Conservation (phyloP, 2,888 invertebrate species). For the Brachylomia viminalis region DNA sequence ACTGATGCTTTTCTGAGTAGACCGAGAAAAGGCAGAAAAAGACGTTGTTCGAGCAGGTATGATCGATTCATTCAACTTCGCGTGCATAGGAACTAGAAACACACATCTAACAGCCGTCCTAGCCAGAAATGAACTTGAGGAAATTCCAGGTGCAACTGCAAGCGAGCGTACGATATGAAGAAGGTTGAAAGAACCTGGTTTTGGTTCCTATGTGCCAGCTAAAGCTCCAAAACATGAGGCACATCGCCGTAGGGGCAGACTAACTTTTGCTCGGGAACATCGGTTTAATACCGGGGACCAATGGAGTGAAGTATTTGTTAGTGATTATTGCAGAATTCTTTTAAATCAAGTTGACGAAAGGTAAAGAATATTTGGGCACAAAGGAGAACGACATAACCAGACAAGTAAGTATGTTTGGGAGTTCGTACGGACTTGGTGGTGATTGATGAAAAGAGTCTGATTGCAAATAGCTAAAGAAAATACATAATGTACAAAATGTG, state of each 20-base stretch:
- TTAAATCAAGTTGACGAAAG: not conserved
- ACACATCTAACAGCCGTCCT: not conserved
- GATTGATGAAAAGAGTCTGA: not conserved
- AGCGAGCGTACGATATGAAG: not conserved
- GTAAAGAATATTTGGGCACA: too few relatives aligned
- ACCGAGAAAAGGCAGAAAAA: not conserved
- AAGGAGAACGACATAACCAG: too few relatives aligned
- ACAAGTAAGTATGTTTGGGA: too few relatives aligned
- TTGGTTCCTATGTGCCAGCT: not conserved
- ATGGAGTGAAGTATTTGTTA: not conserved
- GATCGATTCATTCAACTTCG: not conserved
- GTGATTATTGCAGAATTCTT: not conserved
- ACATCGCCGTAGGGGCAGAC: not conserved
- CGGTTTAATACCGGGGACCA: not conserved
- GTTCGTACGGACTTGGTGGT: not conserved
- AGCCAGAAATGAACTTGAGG: too few relatives aligned
- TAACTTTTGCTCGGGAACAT: too few relatives aligned
- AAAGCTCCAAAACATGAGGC: not conserved
- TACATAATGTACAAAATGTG: not conserved
- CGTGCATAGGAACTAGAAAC: not conserved
- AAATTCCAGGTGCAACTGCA: not conserved
- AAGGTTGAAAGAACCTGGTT: not conserved
- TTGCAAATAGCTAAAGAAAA: not conserved
- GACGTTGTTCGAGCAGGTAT: not conserved
- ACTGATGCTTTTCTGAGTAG: not conserved